Percentiles rank a stretch among this genome's conserved stretches.
Conservation (phyloP, 2,797 vertebrate species). For the Acrossocheilus fasciatus region DNA sequence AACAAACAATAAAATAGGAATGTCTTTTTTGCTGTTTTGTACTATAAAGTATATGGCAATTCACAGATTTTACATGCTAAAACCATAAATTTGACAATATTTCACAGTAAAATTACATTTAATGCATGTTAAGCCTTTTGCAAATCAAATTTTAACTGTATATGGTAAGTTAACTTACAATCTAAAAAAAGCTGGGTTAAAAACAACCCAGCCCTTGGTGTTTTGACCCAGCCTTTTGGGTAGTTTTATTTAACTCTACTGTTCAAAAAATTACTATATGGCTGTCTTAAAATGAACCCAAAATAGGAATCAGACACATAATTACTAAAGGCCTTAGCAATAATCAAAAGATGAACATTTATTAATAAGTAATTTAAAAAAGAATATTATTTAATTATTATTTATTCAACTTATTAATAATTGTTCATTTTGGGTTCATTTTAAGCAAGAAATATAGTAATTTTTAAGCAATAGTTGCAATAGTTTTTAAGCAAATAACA, state of each 20-base stretch:
- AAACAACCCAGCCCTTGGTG: too few relatives aligned
- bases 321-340: neutral
- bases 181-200: too few relatives aligned
- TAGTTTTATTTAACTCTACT: neutral
- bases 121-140: neutral
- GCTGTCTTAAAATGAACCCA: neutral
- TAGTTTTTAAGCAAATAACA: too few relatives aligned
- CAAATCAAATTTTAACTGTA: neutral
- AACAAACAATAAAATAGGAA: neutral
- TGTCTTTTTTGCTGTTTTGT: neutral
- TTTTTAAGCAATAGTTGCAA: too few relatives aligned
- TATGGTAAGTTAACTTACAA: neutral
- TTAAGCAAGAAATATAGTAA: too few relatives aligned
- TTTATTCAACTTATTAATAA: too few relatives aligned
- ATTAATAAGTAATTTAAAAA: neutral
- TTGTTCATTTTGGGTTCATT: too few relatives aligned
- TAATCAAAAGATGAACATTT: neutral
- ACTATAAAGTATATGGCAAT: neutral
- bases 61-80: neutral
- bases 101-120: neutral
- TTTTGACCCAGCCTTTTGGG: neutral
- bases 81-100: neutral
- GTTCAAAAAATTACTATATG: too few relatives aligned
- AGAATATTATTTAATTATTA: too few relatives aligned
- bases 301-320: neutral